Evolutionary conservation across 2,113 vertebrate species (phyloP), one percentile per base, ranked within the genome.

Genomic region (Thamnaconus septentrionalis): DNA sequence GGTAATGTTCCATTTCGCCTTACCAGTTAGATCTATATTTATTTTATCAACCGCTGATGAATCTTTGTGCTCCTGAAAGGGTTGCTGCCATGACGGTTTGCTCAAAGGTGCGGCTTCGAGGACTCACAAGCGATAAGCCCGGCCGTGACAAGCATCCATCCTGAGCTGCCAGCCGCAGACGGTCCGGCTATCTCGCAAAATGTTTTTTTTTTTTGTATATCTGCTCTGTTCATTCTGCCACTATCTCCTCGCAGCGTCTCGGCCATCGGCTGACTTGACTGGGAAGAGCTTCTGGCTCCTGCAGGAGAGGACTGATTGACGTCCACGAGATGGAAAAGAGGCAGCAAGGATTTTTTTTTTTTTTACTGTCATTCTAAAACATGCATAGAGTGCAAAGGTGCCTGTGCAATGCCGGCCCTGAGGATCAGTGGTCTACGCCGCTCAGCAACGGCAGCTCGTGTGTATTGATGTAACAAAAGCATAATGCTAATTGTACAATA

Each of bases 271-370:
- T 87, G 83, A 88, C 68, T 31, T 31, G 18, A 31, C 18, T 31
- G 31, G 61, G 68, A 62, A 82, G 75, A 75, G 70, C 68, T 75
- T 77, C 77, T 58, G 71, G 61, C 82, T 77, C 73, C 72, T 79
- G 75, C 82, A 79, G 78, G 47, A 64, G 55, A 76, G 57, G 61
- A 53, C 56, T 85, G 88, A 87, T 84, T 85, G 85, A 86, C 81
- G n/a, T 72, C 44, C 60, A 40, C 40, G 69, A 83, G 82, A 80
- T 80, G 81, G 76, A 83, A 57, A 71, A 53, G 59, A 79, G 81
- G 78, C 83, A 79, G 71, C 3, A 6, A 84, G 84, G 74, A 76
- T 79, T 81, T 7, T 48, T n/a, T n/a, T 31, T 31, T 31, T 31
- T 31, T 31, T 79, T 62, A 65, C 79, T 69, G 71, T 85, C 80